Percentiles rank a stretch among this genome's conserved stretches.
These are phyloP conservation scores for Trigoniulus corallinus DNA, from an alignment of 1,140 invertebrate species.

Conservation along the genomic window DNA sequence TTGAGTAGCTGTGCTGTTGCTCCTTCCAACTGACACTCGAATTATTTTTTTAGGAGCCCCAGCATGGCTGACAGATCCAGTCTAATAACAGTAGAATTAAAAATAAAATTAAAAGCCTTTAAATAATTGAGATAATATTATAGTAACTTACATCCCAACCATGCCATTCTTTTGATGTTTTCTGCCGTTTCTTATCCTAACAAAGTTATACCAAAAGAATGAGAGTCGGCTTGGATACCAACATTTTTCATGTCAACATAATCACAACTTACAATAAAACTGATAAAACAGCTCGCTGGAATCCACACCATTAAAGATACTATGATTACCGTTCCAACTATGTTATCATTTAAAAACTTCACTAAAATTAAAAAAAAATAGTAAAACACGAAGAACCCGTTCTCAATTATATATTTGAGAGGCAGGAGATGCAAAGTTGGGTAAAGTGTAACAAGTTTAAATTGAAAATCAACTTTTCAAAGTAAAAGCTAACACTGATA, in stretches of 20 bases:
- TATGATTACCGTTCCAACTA: slow-evolving; percentile 75
- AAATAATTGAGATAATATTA: neutral
- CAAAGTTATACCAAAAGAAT: neutral
- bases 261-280: slow-evolving; percentile 18
- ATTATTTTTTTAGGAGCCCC: neutral
- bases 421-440: neutral
- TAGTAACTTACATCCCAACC: neutral
- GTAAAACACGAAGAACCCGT: neutral
- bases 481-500: neutral
- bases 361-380: slow-evolving; percentile 30
- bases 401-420: neutral
- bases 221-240: no score
- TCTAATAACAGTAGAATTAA: neutral
- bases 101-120: neutral
- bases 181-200: neutral
- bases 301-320: slow-evolving; percentile 83
- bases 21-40: neutral
- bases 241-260: neutral
- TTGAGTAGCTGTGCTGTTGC: neutral
- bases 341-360: slow-evolving; percentile 67
- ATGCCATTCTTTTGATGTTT: neutral
- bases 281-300: slow-evolving; percentile 36
- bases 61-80: neutral
- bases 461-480: neutral
- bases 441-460: neutral